Conservation (phyloP, 1,140 invertebrate genomes). For the Drosophila lacteicornis region DNA sequence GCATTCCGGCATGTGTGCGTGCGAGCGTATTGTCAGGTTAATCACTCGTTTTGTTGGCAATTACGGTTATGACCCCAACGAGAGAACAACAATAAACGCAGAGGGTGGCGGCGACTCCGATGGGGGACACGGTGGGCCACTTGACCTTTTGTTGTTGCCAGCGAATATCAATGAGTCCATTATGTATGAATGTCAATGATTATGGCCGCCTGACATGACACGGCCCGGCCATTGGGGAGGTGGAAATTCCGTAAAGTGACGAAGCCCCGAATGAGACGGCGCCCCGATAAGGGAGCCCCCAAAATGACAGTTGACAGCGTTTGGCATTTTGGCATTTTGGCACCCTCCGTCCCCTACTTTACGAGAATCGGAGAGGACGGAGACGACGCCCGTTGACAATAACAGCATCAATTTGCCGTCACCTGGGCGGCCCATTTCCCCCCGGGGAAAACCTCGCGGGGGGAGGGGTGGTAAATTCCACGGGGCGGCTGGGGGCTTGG, state of each 20-base stretch:
- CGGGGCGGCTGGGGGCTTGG: neutral
- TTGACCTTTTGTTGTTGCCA: slow-evolving; percentile 72
- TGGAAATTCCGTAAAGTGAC: slow-evolving; percentile 15
- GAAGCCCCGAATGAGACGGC: slow-evolving; percentile 17
- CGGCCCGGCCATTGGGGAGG: slow-evolving; percentile 43
- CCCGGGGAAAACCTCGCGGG: slow-evolving; percentile 19
- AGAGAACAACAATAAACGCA: slow-evolving; percentile 57
- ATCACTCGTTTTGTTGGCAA: slow-evolving; percentile 81
- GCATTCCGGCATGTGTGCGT: slow-evolving; percentile 29
- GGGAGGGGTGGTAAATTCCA: neutral
- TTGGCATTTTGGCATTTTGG: slow-evolving; percentile 65
- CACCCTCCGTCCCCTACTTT: slow-evolving; percentile 8
- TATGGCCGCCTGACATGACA: slow-evolving; percentile 77
- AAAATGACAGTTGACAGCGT: slow-evolving; percentile 65
- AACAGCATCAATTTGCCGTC: slow-evolving; percentile 78
- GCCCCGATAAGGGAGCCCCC: slow-evolving; percentile 28
- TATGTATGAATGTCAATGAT: slow-evolving; percentile 80
- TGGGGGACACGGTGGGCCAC: slow-evolving; percentile 39
- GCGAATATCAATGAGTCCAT: slow-evolving; percentile 80
- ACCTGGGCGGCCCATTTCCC: slow-evolving; percentile 69
- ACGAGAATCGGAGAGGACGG: neutral
- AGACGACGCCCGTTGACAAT: slow-evolving; percentile 56
- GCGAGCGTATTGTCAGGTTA: slow-evolving; percentile 71
- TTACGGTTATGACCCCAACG: slow-evolving; percentile 74
- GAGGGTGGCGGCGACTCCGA: neutral